Conservation (phyloP, 2,888 invertebrate genomes). For the Silvanus unidentatus region DNA sequence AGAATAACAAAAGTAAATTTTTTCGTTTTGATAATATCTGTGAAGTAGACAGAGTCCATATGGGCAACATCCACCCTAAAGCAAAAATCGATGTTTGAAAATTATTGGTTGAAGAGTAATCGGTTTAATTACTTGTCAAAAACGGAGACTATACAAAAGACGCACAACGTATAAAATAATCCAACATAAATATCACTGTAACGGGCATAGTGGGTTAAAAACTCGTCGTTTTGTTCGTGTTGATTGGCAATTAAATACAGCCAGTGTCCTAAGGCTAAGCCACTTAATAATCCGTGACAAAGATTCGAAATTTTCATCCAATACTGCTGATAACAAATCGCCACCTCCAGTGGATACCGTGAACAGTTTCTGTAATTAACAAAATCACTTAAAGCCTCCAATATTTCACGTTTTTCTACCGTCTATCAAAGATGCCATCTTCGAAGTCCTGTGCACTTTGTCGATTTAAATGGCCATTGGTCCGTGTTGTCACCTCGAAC, state of each 20-base stretch:
- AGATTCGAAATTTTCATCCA: constrained; percentile 52
- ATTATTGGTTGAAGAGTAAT: not conserved
- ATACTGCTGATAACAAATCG: constrained; percentile 50
- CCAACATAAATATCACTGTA: constrained; percentile 42
- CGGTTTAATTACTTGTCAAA: constrained; percentile 51
- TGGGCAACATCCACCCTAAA: constrained; percentile 42
- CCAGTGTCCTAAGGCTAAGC: constrained; percentile 54
- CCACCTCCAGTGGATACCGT: constrained; percentile 49
- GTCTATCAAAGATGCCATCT: constrained; percentile 25
- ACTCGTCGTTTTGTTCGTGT: constrained; percentile 38
- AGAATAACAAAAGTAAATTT: constrained; percentile 36
- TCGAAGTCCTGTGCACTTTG: constrained; percentile 30
- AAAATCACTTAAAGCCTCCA: too few species aligned
- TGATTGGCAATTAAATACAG: constrained; percentile 53
- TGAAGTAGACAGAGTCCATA: constrained; percentile 30
- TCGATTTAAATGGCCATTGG: constrained; percentile 22
- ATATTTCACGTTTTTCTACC: constrained; percentile 23
- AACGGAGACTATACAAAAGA: constrained; percentile 55
- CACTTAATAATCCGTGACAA: constrained; percentile 57
- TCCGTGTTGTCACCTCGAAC: constrained; percentile 37
- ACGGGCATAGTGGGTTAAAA: constrained; percentile 39
- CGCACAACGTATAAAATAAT: constrained; percentile 54
- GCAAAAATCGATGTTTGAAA: constrained; percentile 13
- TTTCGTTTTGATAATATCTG: constrained; percentile 33
- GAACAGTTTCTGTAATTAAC: constrained; percentile 2